Evolutionary conservation across 2,797 vertebrate species (phyloP).

Genomic region (Halcyon leucocephala): DNA sequence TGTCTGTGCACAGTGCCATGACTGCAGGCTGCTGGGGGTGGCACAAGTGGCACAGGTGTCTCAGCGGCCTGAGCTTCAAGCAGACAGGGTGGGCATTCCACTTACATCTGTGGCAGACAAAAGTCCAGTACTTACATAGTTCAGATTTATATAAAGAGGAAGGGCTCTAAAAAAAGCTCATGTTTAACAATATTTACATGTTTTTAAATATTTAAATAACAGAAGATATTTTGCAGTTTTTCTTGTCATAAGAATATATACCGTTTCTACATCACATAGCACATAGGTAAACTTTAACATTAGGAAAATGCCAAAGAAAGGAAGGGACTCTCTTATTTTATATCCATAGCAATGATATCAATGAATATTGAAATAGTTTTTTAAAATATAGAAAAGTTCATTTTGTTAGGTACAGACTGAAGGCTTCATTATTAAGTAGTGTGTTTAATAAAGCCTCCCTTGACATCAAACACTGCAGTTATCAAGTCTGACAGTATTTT

Average conservation of each 20-base stretch:
- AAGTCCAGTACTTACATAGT: not conserved
- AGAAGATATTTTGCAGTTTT: not conserved
- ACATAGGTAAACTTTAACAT: not conserved
- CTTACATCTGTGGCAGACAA: not conserved
- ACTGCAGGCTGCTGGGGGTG: not conserved
- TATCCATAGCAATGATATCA: not conserved
- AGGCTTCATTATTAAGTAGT: not conserved
- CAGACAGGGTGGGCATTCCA: not conserved
- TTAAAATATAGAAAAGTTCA: not conserved
- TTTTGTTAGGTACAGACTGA: not conserved
- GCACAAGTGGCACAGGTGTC: not conserved
- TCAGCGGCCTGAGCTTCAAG: not conserved
- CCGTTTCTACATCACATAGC: not conserved
- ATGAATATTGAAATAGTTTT: not conserved
- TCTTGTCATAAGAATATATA: not conserved
- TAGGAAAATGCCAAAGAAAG: not conserved
- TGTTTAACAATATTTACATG: not conserved
- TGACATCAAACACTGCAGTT: not conserved
- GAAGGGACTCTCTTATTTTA: not conserved
- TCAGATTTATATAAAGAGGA: not conserved
- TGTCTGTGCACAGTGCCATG: not conserved
- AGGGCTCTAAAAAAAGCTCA: not conserved
- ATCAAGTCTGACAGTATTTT: not conserved
- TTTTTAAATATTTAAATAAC: not conserved
- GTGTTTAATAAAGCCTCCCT: not conserved